Conservation (phyloP, 2,888 invertebrate species). For the Standfussiana lucernea region DNA sequence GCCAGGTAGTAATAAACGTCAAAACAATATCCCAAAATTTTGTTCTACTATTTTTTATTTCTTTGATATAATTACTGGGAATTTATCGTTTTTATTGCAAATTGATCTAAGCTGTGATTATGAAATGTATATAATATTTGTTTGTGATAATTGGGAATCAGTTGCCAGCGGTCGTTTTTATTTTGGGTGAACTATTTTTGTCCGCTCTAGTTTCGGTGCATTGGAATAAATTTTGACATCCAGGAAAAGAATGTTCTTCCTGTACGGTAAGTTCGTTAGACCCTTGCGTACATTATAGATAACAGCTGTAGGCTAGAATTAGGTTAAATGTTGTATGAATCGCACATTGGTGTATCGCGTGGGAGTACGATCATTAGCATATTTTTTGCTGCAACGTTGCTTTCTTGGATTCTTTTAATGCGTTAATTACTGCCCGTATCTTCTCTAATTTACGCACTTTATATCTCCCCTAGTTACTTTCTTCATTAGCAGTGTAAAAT, state of each 20-base stretch:
- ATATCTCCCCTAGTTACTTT: constrained; percentile 16
- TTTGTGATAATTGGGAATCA: constrained; percentile 53
- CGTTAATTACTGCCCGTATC: constrained; percentile 37
- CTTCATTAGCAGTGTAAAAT: background rate
- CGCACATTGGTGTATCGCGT: constrained; percentile 71
- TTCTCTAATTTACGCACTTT: constrained; percentile 41
- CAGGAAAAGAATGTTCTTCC: constrained; percentile 88
- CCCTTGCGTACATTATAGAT: constrained; percentile 56
- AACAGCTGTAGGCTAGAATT: constrained; percentile 63
- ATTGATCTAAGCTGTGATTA: constrained; percentile 56
- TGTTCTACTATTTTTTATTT: constrained; percentile 78
- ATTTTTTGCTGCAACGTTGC: constrained; percentile 73
- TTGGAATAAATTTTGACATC: constrained; percentile 88
- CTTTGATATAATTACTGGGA: constrained; percentile 58
- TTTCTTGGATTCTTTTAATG: constrained; percentile 57
- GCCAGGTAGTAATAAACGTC: constrained; percentile 76
- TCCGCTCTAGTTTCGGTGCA: constrained; percentile 89
- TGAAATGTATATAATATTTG: constrained; percentile 57
- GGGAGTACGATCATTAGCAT: constrained; percentile 79
- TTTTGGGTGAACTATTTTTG: constrained; percentile 90
- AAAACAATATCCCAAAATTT: constrained; percentile 86
- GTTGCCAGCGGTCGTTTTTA: constrained; percentile 74
- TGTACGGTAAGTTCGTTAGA: constrained; percentile 81
- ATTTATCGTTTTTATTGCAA: constrained; percentile 55
- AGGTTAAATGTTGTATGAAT: constrained; percentile 60